These are phyloP conservation scores for Galleria mellonella DNA, from an alignment of 1,140 invertebrate genomes.

Conservation along the genomic window DNA sequence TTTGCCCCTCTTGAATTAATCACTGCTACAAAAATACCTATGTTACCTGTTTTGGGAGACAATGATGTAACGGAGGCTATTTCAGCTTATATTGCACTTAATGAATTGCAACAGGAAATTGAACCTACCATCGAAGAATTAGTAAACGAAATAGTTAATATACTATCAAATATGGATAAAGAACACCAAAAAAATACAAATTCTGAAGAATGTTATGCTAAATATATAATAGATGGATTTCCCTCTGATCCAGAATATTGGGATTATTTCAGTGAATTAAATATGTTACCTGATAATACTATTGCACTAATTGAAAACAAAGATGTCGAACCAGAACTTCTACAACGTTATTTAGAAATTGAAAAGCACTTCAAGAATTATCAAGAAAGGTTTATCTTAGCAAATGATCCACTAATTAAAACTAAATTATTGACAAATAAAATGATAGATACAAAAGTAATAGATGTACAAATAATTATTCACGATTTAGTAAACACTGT, in stretches of 20 bases:
- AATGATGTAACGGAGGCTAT: constrained; percentile 50
- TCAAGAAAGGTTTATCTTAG: constrained; percentile 33
- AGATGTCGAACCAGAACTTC: constrained; percentile 50
- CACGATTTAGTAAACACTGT: constrained; percentile 20
- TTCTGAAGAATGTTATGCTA: constrained; percentile 46
- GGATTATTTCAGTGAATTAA: constrained; percentile 47
- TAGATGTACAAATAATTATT: constrained; percentile 29
- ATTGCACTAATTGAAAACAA: constrained; percentile 70
- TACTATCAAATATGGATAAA: constrained; percentile 54
- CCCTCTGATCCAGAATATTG: constrained; percentile 65
- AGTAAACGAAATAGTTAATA: constrained; percentile 47
- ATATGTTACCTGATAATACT: constrained; percentile 71
- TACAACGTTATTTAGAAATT: constrained; percentile 41
- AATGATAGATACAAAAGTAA: constrained; percentile 7
- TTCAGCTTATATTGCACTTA: constrained; percentile 41
- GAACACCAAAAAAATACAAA: constrained; percentile 24
- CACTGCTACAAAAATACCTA: constrained; percentile 33
- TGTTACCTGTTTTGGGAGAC: constrained; percentile 42
- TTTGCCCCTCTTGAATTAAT: constrained; percentile 39
- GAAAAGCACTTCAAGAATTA: constrained; percentile 41
- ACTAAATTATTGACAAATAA: constrained; percentile 26
- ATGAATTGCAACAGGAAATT: constrained; percentile 54
- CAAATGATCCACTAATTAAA: constrained; percentile 45
- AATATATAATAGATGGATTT: constrained; percentile 77
- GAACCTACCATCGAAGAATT: constrained; percentile 46